These are phyloP conservation scores for Centropristis striata DNA, from an alignment of 2,113 vertebrate genomes.

Conservation along the genomic window DNA sequence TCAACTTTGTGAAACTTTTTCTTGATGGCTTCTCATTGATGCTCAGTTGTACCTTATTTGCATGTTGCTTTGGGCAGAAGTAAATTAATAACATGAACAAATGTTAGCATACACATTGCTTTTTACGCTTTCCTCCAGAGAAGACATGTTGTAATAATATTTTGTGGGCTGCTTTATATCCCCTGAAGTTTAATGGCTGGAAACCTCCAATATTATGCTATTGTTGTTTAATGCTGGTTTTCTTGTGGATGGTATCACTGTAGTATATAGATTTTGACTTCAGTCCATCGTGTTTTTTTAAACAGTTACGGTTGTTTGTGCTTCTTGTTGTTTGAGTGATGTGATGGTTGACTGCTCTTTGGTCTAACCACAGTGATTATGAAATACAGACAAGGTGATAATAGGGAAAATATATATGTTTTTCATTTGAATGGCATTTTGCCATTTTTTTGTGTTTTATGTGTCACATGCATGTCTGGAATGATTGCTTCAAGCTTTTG, in stretches of 20 bases:
- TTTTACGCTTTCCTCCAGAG: neutral
- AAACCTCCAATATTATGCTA: neutral
- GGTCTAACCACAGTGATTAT: neutral
- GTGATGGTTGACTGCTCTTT: neutral
- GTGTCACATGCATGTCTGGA: too few species aligned
- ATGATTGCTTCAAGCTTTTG: neutral
- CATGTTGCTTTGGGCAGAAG: neutral
- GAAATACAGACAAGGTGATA: neutral
- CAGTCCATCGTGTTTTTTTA: neutral
- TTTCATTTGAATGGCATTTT: neutral
- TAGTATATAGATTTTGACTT: neutral
- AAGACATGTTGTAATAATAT: too few species aligned
- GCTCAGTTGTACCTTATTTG: neutral
- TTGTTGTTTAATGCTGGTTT: neutral
- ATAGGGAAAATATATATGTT: too few species aligned
- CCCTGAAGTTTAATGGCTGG: neutral
- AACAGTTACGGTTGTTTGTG: neutral
- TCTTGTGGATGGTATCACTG: neutral
- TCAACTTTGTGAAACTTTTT: neutral
- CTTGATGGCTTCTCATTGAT: neutral
- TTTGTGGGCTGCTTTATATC: fast-evolving
- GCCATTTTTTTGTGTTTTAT: too few species aligned
- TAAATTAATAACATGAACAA: neutral
- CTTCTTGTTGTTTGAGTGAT: neutral
- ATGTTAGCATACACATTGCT: neutral